Conservation (phyloP, 2,113 vertebrate genomes). For the Pseudopodoces humilis region DNA sequence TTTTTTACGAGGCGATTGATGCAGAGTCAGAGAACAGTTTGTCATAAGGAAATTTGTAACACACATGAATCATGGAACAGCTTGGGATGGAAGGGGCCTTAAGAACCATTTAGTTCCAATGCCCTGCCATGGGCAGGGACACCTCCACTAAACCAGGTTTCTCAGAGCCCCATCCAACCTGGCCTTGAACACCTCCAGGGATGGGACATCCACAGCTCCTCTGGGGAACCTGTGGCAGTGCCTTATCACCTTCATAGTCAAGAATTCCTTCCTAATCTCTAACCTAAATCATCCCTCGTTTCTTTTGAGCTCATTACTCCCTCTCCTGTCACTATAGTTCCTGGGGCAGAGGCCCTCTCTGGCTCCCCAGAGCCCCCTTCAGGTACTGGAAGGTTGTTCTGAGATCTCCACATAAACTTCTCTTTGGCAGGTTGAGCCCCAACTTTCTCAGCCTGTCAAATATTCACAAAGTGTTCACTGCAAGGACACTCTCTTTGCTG, state of each 20-base stretch:
- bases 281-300: not conserved
- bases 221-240: not conserved
- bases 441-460: not conserved
- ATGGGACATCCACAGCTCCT: not conserved
- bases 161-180: not conserved
- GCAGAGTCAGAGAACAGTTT: not conserved
- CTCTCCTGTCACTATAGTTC: not conserved
- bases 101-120: not conserved
- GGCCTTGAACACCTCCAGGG: not conserved
- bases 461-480: not conserved
- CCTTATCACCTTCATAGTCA: not conserved
- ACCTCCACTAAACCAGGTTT: not conserved
- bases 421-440: not conserved
- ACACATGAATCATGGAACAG: rapidly evolving
- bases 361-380: too few species aligned
- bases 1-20: not conserved
- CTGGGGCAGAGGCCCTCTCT: too few species aligned
- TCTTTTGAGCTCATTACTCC: not conserved
- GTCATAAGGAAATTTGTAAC: not conserved
- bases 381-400: not conserved
- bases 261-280: not conserved
- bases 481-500: not conserved
- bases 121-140: not conserved
- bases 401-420: not conserved
- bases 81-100: not conserved